These are phyloP conservation scores for Artibeus lituratus DNA, from an alignment of 2,797 vertebrate genomes.

Conservation along the genomic window DNA sequence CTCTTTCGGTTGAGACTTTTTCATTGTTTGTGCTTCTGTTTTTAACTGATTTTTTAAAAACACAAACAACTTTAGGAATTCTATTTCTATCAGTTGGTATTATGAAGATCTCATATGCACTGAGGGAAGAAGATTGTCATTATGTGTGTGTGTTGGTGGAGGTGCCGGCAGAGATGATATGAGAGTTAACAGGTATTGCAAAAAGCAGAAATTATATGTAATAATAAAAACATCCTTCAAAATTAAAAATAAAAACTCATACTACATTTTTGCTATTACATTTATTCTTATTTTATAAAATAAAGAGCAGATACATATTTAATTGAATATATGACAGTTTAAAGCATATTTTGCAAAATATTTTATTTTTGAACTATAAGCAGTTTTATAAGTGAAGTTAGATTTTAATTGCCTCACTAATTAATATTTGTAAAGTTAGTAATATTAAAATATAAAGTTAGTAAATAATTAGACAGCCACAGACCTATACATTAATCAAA, in stretches of 20 bases:
- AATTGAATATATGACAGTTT: background rate
- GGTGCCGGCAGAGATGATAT: background rate
- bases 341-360: background rate
- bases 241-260: background rate
- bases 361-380: background rate
- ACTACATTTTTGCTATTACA: background rate
- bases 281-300: background rate
- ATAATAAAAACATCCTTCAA: background rate
- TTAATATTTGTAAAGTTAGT: background rate
- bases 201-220: background rate
- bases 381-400: background rate
- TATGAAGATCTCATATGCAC: accelerated
- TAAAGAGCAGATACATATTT: background rate
- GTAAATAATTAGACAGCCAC: background rate
- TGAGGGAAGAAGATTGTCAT: accelerated
- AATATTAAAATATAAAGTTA: background rate
- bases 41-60: background rate
- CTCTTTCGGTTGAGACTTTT: background rate
- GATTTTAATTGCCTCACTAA: background rate
- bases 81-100: background rate
- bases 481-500: background rate
- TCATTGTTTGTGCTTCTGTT: background rate
- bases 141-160: accelerated
- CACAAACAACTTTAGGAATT: background rate
- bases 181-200: background rate